Conservation (phyloP, 2,888 invertebrate genomes). For the Coleophora flavipennella region DNA sequence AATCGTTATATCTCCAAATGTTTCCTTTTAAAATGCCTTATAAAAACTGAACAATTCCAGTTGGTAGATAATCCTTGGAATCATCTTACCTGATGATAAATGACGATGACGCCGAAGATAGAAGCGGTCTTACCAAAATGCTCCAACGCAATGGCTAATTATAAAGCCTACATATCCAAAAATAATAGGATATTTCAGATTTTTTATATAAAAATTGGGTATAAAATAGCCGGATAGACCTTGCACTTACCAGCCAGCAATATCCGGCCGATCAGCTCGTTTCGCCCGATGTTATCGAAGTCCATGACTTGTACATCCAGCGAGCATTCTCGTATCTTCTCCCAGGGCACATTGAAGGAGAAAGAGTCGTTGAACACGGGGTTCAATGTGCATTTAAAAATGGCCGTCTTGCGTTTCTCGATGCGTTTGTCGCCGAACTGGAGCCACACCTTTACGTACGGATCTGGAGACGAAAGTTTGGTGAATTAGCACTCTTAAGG, state of each 20-base stretch:
- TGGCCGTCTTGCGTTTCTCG: constrained; percentile 96
- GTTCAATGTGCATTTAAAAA: constrained; percentile 94
- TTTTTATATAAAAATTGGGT: too few relatives aligned
- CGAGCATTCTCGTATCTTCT: constrained; percentile 95
- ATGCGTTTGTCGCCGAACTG: constrained; percentile 95
- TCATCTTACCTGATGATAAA: too few relatives aligned
- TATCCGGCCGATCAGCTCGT: constrained; percentile 93
- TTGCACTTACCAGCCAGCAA: constrained; percentile 84
- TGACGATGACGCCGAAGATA: too few relatives aligned
- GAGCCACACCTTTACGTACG: constrained; percentile 98
- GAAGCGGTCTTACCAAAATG: too few relatives aligned
- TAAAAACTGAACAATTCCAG: too few relatives aligned
- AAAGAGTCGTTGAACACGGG: constrained; percentile 97
- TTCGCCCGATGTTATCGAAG: constrained; percentile 95
- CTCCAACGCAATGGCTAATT: too few relatives aligned
- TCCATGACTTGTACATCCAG: constrained; percentile 96
- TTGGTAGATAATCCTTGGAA: too few relatives aligned
- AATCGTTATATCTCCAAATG: too few relatives aligned
- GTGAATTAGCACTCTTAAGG: not conserved
- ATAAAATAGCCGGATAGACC: too few relatives aligned
- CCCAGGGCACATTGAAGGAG: constrained; percentile 97
- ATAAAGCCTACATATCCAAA: too few relatives aligned
- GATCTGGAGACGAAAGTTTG: constrained; percentile 77
- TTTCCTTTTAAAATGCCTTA: too few relatives aligned
- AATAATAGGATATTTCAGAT: too few relatives aligned